These are phyloP conservation scores for Meles meles DNA, from an alignment of 2,113 vertebrate genomes.

Conservation along the genomic window DNA sequence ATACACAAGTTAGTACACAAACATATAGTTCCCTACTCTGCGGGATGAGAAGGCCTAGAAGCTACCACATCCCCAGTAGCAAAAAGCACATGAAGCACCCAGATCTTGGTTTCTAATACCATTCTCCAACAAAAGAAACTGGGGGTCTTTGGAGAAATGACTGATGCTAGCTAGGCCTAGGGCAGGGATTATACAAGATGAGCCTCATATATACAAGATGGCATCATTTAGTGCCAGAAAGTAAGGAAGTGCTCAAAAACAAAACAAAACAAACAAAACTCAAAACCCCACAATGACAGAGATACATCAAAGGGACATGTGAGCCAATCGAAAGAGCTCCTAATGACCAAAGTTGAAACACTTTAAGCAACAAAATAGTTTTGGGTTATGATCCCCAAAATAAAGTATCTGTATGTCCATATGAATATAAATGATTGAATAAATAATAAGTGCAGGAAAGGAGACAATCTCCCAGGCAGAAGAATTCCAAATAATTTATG, in stretches of 20 bases:
- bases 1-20: neutral
- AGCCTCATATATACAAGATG: too few species aligned
- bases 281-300: neutral
- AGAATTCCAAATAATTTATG: neutral
- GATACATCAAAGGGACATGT: neutral
- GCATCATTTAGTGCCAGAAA: neutral
- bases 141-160: neutral
- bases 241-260: neutral
- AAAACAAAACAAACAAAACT: neutral
- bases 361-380: neutral
- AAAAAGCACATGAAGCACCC: neutral
- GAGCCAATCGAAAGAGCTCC: neutral
- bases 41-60: neutral
- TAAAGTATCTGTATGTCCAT: neutral
- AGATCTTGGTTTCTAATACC: neutral
- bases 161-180: neutral
- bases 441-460: neutral
- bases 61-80: neutral
- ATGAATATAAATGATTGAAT: neutral
- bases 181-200: neutral
- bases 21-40: neutral
- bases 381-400: neutral
- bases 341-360: neutral
- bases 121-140: conserved; percentile 9
- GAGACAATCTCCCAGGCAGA: neutral